Base-by-base conservation (phyloP, 1,140 invertebrate species). In the Rhyzopertha dominica region DNA sequence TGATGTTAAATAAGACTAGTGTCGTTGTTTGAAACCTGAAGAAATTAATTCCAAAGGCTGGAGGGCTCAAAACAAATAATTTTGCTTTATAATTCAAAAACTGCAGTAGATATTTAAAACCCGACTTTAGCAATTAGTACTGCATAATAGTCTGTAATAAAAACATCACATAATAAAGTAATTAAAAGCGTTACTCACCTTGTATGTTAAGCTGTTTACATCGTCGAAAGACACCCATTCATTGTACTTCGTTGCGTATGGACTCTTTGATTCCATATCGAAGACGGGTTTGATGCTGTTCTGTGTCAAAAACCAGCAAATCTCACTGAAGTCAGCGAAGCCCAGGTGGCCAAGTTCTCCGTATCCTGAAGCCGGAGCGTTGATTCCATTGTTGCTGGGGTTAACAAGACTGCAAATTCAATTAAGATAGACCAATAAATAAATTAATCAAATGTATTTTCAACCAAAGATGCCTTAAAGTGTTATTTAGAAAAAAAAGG, bases 141-240 rank as follows among this genome's bases (percentile, higher is more conserved):
- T n/a, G n/a, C n/a, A n/a, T n/a, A n/a, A n/a, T n/a, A n/a, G n/a
- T n/a, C n/a, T n/a, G n/a, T n/a, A n/a, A n/a, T n/a, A n/a, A n/a
- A n/a, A n/a, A n/a, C n/a, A n/a, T n/a, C n/a, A n/a, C n/a, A n/a
- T n/a, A 19, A n/a, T 30, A 22, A 30, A 45, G 28, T 30, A 43
- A n/a, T n/a, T n/a, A 51, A 51, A 43, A 49, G 34, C 25, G 29
- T 34, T 23, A 47, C 26, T 58, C 67, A 81, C 79, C 68, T 94
- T 94, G 56, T 77, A 77, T 38, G 62, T 71, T 0, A 90, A 69
- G 67, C 90, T 95, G 23, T 72, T 61, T 3, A 73, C 66, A 62
- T 90, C 79, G 49, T 96, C 93, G 64, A 84, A 96, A 0, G 90
- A 90, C 31, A 95, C 78, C 93, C 93, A 97, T 61, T 94, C 85